Evolutionary conservation across 2,113 vertebrate species (phyloP).

Genomic region (Brachirus orientalis): DNA sequence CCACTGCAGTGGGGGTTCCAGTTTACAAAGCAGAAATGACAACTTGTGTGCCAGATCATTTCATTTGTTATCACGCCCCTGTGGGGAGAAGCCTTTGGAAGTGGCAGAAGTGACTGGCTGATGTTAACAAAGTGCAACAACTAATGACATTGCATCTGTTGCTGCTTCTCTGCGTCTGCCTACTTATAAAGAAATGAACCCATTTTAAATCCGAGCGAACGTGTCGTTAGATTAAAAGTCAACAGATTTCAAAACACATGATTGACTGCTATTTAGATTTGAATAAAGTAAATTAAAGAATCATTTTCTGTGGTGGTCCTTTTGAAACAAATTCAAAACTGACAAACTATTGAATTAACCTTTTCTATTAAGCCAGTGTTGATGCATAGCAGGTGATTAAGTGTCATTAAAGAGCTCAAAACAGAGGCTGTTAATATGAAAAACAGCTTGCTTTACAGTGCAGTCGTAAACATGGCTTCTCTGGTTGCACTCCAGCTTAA

Average conservation of each 20-base stretch:
- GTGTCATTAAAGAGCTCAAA: slow-evolving; percentile 55
- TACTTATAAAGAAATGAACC: slow-evolving; percentile 47
- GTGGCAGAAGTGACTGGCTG: slow-evolving; percentile 60
- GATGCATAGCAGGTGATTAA: slow-evolving; percentile 33
- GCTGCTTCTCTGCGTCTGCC: slow-evolving; percentile 62
- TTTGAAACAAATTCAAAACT: slow-evolving; percentile 16
- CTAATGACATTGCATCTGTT: slow-evolving; percentile 63
- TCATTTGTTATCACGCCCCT: slow-evolving; percentile 59
- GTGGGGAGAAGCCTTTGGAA: slow-evolving; percentile 53
- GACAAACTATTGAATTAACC: slow-evolving; percentile 25
- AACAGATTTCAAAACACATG: background rate
- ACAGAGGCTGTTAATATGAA: slow-evolving; percentile 56
- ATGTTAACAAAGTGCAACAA: slow-evolving; percentile 71
- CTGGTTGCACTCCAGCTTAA: slow-evolving; percentile 56
- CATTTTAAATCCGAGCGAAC: slow-evolving; percentile 29
- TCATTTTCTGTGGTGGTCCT: slow-evolving; percentile 2
- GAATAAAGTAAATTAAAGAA: slow-evolving; percentile 7
- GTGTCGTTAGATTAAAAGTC: slow-evolving; percentile 19
- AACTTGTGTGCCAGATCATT: slow-evolving; percentile 68
- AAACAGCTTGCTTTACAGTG: slow-evolving; percentile 34
- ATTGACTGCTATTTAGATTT: slow-evolving; percentile 21
- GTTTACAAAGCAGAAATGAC: slow-evolving; percentile 64
- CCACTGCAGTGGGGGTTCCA: slow-evolving; percentile 47
- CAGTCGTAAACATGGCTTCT: slow-evolving; percentile 57
- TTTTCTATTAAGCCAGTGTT: slow-evolving; percentile 22